A percentile compares a stretch with the other conserved stretches of the same genome.
phyloP scores from a whole-genome alignment of 53 echinoderm and acorn worm genomes.

The Antedon mediterranea region DNA sequence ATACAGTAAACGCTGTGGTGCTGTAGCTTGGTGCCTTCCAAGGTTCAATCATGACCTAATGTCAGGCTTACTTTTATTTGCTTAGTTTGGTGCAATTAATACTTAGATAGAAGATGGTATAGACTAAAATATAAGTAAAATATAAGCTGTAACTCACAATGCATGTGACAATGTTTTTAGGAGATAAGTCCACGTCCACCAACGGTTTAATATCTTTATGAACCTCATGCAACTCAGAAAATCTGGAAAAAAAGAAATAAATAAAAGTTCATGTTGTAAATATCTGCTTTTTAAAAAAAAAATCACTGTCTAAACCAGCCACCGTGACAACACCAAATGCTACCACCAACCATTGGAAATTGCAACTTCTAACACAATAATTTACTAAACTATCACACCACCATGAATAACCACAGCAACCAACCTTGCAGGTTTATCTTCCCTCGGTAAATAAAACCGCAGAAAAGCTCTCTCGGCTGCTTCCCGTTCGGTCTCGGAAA shows the following conservation, averaged over 20 bases:
- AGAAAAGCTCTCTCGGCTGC: conserved; percentile 67
- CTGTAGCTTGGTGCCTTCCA: too few relatives aligned
- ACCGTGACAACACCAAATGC: too few relatives aligned
- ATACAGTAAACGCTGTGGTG: too few relatives aligned
- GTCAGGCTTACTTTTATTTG: too few relatives aligned
- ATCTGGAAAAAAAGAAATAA: conserved; percentile 20
- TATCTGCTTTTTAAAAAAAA: too few relatives aligned
- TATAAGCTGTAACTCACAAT: background rate
- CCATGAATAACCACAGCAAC: background rate
- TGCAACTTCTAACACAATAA: background rate
- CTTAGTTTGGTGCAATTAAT: too few relatives aligned
- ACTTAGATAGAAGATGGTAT: too few relatives aligned
- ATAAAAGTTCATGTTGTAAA: too few relatives aligned
- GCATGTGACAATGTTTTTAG: conserved; percentile 19
- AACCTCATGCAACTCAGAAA: conserved; percentile 31
- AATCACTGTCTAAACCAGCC: too few relatives aligned
- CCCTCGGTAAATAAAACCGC: conserved; percentile 33
- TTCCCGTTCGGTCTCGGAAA: conserved; percentile 48
- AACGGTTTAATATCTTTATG: conserved; percentile 41
- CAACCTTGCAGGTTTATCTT: conserved; percentile 64
- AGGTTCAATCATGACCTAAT: too few relatives aligned
- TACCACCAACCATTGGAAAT: too few relatives aligned
- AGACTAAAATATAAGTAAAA: too few relatives aligned
- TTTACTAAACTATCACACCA: background rate
- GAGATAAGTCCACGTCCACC: conserved; percentile 40